Evolutionary conservation across 92 coral and sea anemone species (phyloP).

Genomic region (Zoanthus solanderi): DNA sequence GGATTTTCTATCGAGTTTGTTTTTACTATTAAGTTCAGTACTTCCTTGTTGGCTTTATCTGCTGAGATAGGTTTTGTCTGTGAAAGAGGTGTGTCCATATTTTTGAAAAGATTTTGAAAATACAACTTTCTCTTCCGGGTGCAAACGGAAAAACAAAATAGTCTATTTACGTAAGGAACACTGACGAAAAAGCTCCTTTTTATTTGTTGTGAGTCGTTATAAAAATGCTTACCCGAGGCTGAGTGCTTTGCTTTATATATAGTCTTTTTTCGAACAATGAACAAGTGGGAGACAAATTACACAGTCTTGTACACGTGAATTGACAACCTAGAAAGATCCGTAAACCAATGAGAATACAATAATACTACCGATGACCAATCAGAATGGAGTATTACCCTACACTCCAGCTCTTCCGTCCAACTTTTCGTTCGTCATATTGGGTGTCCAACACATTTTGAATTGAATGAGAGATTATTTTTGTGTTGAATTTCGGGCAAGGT

Average conservation of each 20-base stretch:
- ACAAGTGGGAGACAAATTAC: slow-evolving; percentile 14
- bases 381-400: slow-evolving; percentile 8
- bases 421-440: slow-evolving; percentile 47
- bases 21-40: neutral
- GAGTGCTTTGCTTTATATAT: neutral
- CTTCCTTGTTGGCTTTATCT: neutral
- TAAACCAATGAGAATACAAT: slow-evolving; percentile 31
- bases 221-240: neutral
- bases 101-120: slow-evolving; percentile 18
- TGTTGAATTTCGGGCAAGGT: slow-evolving; percentile 21
- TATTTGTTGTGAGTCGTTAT: neutral
- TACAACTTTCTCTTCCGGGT: neutral
- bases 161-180: neutral
- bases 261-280: slow-evolving; percentile 7
- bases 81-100: slow-evolving; percentile 41
- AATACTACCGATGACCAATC: slow-evolving; percentile 13
- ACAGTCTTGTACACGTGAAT: slow-evolving; percentile 33
- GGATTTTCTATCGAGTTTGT: neutral
- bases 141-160: neutral
- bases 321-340: neutral
- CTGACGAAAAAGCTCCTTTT: neutral
- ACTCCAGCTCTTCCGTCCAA: slow-evolving; percentile 44
- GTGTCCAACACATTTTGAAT: slow-evolving; percentile 22
- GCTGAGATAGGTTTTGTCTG: neutral
- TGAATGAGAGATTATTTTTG: slow-evolving; percentile 14